A percentile compares a stretch with the other conserved stretches of the same genome.
These are phyloP conservation scores for Hemibagrus wyckioides DNA, from an alignment of 2,113 vertebrate species.

Conservation along the genomic window DNA sequence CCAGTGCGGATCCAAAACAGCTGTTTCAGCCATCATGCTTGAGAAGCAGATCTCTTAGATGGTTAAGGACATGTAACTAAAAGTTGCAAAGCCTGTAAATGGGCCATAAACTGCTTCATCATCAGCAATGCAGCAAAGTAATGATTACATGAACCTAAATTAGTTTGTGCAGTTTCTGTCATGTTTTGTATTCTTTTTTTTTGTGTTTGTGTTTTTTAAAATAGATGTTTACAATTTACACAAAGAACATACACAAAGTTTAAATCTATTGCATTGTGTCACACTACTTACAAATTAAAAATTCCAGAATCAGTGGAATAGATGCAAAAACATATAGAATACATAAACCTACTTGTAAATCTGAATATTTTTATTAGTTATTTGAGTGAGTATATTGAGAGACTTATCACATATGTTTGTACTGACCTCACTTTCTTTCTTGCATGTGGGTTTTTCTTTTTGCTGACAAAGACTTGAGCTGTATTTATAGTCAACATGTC, in stretches of 20 bases:
- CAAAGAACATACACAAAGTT: neutral
- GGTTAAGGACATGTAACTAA: conserved; percentile 14
- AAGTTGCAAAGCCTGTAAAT: neutral
- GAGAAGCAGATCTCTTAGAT: conserved; percentile 33
- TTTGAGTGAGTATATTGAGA: neutral
- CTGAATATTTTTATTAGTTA: too few species aligned
- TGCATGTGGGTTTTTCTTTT: neutral
- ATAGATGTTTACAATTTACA: neutral
- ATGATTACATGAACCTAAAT: neutral
- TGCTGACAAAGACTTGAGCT: conserved; percentile 9
- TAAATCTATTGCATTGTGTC: neutral
- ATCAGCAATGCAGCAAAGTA: neutral
- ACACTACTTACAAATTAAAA: neutral
- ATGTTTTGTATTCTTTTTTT: neutral
- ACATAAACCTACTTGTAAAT: neutral
- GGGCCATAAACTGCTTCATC: neutral
- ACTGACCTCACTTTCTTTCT: neutral
- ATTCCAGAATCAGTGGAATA: neutral
- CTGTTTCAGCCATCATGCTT: conserved; percentile 44
- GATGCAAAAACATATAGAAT: too few species aligned
- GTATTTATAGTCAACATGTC: conserved; percentile 40
- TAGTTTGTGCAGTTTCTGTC: neutral
- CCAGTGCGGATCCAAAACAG: conserved; percentile 44
- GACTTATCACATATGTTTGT: neutral
- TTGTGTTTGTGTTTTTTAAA: neutral